Conservation (phyloP, 2,888 invertebrate species). For the Trachelus tabidus region DNA sequence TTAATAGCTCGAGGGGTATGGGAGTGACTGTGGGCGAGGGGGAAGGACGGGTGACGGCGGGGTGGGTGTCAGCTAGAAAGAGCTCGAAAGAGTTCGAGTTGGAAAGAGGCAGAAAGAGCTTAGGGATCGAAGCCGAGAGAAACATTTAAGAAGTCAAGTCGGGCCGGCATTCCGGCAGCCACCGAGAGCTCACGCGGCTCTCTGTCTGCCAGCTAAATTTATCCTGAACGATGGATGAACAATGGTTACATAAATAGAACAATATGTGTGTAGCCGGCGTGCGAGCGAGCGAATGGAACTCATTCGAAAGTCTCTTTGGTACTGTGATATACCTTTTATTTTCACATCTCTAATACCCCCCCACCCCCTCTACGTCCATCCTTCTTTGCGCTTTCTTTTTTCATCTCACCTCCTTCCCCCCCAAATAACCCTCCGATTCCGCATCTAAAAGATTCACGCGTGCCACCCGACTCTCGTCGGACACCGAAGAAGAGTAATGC, state of each 20-base stretch:
- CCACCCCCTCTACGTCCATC: background rate
- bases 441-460: background rate
- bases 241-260: slow-evolving; percentile 66
- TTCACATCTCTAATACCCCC: background rate
- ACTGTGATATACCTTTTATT: background rate
- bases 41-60: slow-evolving; percentile 23
- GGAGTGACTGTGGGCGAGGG: slow-evolving; percentile 32
- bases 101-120: slow-evolving; percentile 26
- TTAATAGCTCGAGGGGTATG: slow-evolving; percentile 55
- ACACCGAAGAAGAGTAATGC: background rate
- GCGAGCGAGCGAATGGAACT: slow-evolving; percentile 2
- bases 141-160: slow-evolving; percentile 65
- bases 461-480: background rate
- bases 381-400: background rate
- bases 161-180: slow-evolving; percentile 55
- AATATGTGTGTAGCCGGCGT: slow-evolving; percentile 57
- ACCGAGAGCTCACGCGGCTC: slow-evolving; percentile 28
- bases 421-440: background rate
- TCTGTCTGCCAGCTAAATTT: slow-evolving; percentile 59
- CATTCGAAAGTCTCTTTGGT: slow-evolving; percentile 4
- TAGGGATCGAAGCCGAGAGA: slow-evolving; percentile 39
- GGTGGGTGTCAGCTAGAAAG: slow-evolving; percentile 30
- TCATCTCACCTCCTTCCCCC: background rate
- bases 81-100: slow-evolving; percentile 11
- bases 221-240: slow-evolving; percentile 65